A percentile compares a stretch with the other conserved stretches of the same genome.
Evolutionary conservation across 2,888 invertebrate genomes (phyloP).

Genomic region (Athalia rosae): DNA sequence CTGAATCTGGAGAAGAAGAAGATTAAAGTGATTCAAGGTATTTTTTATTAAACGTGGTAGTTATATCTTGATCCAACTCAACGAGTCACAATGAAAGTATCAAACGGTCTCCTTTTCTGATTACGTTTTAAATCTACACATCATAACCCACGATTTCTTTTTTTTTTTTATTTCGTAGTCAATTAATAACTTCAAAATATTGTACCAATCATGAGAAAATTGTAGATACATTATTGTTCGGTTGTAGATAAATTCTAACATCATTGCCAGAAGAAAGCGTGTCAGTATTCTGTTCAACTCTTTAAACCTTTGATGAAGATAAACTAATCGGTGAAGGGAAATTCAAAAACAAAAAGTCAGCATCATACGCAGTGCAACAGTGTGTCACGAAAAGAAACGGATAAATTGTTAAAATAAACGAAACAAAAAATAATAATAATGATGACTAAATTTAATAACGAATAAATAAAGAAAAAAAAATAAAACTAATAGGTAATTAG

Average conservation of each 20-base stretch:
- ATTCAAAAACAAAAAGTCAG: slow-evolving; percentile 49
- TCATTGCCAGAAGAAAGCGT: slow-evolving; percentile 64
- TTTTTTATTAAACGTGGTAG: slow-evolving; percentile 6
- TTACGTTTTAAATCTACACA: background rate
- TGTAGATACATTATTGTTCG: slow-evolving; percentile 47
- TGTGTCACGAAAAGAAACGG: slow-evolving; percentile 53
- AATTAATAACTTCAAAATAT: slow-evolving; percentile 20
- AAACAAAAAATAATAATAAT: slow-evolving; percentile 49
- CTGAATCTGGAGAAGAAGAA: slow-evolving; percentile 78
- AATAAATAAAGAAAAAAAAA: slow-evolving; percentile 43
- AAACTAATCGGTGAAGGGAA: slow-evolving; percentile 47
- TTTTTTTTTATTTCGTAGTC: slow-evolving; percentile 38
- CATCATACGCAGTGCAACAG: slow-evolving; percentile 53
- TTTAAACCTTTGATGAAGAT: slow-evolving; percentile 52
- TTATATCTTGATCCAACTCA: background rate
- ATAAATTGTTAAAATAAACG: slow-evolving; percentile 58
- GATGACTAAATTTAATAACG: slow-evolving; percentile 45
- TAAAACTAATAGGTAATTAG: slow-evolving; percentile 55
- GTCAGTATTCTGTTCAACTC: slow-evolving; percentile 64
- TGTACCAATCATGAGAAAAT: too few relatives aligned
- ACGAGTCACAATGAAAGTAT: too few relatives aligned
- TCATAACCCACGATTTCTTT: background rate
- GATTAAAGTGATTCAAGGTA: slow-evolving; percentile 65
- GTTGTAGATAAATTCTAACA: slow-evolving; percentile 54
- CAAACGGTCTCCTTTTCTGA: too few relatives aligned